Evolutionary conservation across 2,113 vertebrate species (phyloP).

Genomic region (Athene noctua): DNA sequence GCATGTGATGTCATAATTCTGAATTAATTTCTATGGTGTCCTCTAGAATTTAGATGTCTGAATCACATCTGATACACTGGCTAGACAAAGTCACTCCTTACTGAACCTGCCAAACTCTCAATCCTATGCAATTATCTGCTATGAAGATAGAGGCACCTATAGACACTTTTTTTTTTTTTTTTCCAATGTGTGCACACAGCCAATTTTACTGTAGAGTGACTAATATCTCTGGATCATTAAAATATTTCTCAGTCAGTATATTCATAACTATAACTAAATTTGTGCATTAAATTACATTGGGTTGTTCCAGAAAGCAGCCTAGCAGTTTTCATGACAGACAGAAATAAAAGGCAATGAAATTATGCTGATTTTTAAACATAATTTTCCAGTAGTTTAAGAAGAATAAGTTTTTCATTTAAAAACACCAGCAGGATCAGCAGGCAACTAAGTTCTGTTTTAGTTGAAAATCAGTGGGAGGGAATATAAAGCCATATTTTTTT

Average conservation of each 20-base stretch:
- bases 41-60: not conserved
- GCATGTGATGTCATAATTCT: not conserved
- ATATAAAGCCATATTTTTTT: conserved; percentile 75
- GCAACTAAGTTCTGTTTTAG: conserved; percentile 82
- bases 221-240: conserved; percentile 68
- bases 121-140: not conserved
- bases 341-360: conserved; percentile 76
- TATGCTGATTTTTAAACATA: conserved; percentile 83
- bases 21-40: not conserved
- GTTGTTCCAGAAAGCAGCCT: conserved; percentile 53
- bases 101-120: not conserved
- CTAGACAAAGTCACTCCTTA: not conserved
- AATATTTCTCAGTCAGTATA: conserved; percentile 71
- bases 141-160: conserved; percentile 10
- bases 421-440: conserved; percentile 81
- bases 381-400: conserved; percentile 83
- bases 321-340: conserved; percentile 69
- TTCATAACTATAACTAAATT: conserved; percentile 61
- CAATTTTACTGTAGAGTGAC: conserved; percentile 48
- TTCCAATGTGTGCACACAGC: not conserved
- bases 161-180: not conserved
- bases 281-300: conserved; percentile 40
- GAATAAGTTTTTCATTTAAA: conserved; percentile 82
- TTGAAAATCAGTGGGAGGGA: conserved; percentile 81
- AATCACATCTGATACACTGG: not conserved